Percentiles rank a stretch among this genome's conserved stretches.
These are phyloP conservation scores for Pantherophis vulpinus DNA, from an alignment of 2,797 vertebrate genomes.

Conservation along the genomic window DNA sequence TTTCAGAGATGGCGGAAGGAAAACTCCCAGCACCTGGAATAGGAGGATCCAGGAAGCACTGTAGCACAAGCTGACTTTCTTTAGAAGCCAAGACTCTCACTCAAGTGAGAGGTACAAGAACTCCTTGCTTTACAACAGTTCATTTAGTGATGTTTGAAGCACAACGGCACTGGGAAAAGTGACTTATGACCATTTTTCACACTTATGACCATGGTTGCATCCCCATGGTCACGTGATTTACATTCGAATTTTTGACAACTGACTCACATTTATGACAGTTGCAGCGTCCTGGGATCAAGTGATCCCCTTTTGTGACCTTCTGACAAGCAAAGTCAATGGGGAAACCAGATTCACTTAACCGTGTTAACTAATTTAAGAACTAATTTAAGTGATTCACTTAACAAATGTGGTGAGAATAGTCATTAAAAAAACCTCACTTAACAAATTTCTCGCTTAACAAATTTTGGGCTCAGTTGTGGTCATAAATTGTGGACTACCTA, in stretches of 20 bases:
- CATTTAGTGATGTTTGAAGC: background rate
- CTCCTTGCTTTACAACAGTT: background rate
- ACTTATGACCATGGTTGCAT: background rate
- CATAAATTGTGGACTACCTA: background rate
- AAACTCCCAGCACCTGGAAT: background rate
- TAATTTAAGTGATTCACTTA: background rate
- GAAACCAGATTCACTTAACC: background rate
- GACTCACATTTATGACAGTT: background rate
- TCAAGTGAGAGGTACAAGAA: background rate
- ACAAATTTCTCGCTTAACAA: too few species aligned
- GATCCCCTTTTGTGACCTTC: background rate
- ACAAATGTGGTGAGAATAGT: background rate
- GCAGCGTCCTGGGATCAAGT: background rate
- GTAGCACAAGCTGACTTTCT: slow-evolving; percentile 4
- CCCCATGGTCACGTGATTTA: background rate
- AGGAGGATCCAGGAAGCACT: background rate
- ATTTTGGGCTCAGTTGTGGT: background rate
- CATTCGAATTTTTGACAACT: background rate
- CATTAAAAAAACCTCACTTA: background rate
- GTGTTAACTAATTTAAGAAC: background rate
- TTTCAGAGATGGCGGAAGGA: background rate
- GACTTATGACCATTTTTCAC: background rate
- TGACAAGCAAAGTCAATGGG: background rate
- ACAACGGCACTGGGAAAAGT: background rate
- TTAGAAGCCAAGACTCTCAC: background rate